phyloP scores from a whole-genome alignment of 2,797 vertebrate species.

The Tiaroga cobitis region DNA sequence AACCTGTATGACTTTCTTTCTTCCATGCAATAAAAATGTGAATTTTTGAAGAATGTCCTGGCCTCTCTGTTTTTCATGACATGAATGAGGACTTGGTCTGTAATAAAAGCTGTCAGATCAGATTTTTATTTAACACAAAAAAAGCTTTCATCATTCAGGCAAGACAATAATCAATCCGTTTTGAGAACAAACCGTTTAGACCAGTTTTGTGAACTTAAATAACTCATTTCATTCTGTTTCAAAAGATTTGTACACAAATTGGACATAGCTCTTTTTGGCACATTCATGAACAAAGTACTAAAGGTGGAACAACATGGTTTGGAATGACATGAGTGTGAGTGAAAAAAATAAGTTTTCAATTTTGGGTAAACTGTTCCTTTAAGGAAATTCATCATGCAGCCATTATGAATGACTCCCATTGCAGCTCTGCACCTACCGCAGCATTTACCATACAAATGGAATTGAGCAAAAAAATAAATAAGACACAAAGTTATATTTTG shows the following conservation, averaged over 20 bases:
- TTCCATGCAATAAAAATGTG: background rate
- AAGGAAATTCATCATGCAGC: background rate
- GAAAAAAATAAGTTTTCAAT: background rate
- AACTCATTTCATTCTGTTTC: background rate
- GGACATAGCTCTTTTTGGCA: background rate
- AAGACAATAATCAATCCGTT: background rate
- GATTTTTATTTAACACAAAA: too few relatives aligned
- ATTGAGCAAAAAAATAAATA: slow-evolving; percentile 29
- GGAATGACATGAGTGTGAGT: too few relatives aligned
- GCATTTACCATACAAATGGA: slow-evolving; percentile 29
- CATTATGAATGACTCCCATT: slow-evolving; percentile 13
- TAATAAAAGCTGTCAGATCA: background rate
- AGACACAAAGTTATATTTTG: slow-evolving; percentile 12
- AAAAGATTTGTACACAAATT: background rate
- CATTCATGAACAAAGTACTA: background rate
- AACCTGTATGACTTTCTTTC: background rate
- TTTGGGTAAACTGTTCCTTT: background rate
- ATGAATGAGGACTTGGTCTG: background rate
- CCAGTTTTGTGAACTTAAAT: background rate
- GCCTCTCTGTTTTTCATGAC: background rate
- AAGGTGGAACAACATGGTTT: too few relatives aligned
- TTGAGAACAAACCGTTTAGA: background rate
- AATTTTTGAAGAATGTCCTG: background rate
- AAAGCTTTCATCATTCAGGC: background rate
- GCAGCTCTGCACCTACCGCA: slow-evolving; percentile 4